Evolutionary conservation across 2,888 invertebrate genomes (phyloP), one percentile per base, ranked within the genome.

Genomic region (Patella pellucida): DNA sequence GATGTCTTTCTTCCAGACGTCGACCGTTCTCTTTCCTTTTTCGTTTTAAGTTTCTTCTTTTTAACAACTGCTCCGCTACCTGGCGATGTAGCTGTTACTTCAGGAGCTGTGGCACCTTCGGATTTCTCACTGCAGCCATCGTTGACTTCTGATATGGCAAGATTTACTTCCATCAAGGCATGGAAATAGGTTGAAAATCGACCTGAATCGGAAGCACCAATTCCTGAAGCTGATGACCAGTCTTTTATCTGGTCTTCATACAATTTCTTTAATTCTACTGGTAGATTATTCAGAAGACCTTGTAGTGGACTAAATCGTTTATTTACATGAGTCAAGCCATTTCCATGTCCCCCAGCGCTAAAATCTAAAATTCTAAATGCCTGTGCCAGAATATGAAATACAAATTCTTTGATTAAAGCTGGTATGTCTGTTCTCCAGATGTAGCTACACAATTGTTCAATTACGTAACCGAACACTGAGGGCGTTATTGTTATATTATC

Each of bases 111-210:
- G 50, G 75, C 79, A 14, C 78, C 77, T 12, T 72, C 76, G 9
- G 72, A 23, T 62, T 62, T 62, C 19, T 62, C 62, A 62, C 62
- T 23, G 51, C 12, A 51, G 71, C 27, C 19, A 3, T 82, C 69
- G 3, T 79, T 80, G 16, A 88, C 84, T 75, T 90, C 90, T 14
- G 87, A 86, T 27, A 88, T 84, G 16, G 90, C 88, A 52, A 90
- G 80, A 68, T 85, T 87, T 9, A 88, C 85, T 74, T 90, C 90
- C 83, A 90, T 81, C 50, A 90, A 75, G 14, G 89, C 81, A 69
- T 90, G 90, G 78, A 90, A 88, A 77, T 90, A 90, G 12, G 89
- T 87, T 19, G 90, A 89, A 77, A 89, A 89, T n/a, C 88, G 78
- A 5, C 88, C 88, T 31, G 84, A 82, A 75, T 89, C 88, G 19